These are phyloP conservation scores for Meloidogyne hapla DNA, from an alignment of 1,140 invertebrate genomes.

Conservation along the genomic window DNA sequence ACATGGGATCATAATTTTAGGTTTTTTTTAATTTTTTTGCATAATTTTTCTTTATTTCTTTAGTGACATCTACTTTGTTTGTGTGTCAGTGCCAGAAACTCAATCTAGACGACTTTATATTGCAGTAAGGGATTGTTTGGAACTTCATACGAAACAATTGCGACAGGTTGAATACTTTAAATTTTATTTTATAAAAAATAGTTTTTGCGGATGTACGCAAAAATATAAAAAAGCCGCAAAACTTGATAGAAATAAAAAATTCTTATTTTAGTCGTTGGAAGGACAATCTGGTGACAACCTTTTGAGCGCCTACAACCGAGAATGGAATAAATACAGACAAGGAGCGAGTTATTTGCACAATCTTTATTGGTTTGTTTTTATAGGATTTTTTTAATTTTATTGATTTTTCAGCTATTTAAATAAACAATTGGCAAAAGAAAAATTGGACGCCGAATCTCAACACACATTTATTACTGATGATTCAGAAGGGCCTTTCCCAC, in stretches of 20 bases:
- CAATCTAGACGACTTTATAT: conserved; percentile 44
- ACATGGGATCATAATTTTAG: conserved; percentile 54
- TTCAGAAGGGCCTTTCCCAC: conserved; percentile 7
- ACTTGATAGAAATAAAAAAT: neutral
- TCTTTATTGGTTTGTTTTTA: conserved; percentile 48
- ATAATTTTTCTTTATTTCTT: conserved; percentile 31
- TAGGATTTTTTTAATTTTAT: conserved; percentile 10
- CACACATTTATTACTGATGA: conserved; percentile 35
- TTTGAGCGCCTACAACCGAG: conserved; percentile 46
- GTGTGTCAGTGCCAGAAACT: conserved; percentile 54
- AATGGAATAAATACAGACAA: conserved; percentile 49
- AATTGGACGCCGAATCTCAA: conserved; percentile 34
- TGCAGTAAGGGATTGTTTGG: conserved; percentile 38
- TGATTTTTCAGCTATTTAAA: conserved; percentile 50
- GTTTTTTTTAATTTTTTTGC: conserved; percentile 30
- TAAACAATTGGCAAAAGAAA: conserved; percentile 52
- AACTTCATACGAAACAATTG: conserved; percentile 31
- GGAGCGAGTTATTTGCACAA: conserved; percentile 50
- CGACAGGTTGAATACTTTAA: conserved; percentile 9
- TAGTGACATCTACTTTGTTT: conserved; percentile 56
- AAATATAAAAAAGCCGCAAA: no score
- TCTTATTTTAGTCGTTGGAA: conserved; percentile 13
- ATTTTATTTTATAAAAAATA: neutral
- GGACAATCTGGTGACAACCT: conserved; percentile 29
- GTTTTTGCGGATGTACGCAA: neutral